phyloP scores from a whole-genome alignment of 2,113 vertebrate species.

The Archilochus colubris region DNA sequence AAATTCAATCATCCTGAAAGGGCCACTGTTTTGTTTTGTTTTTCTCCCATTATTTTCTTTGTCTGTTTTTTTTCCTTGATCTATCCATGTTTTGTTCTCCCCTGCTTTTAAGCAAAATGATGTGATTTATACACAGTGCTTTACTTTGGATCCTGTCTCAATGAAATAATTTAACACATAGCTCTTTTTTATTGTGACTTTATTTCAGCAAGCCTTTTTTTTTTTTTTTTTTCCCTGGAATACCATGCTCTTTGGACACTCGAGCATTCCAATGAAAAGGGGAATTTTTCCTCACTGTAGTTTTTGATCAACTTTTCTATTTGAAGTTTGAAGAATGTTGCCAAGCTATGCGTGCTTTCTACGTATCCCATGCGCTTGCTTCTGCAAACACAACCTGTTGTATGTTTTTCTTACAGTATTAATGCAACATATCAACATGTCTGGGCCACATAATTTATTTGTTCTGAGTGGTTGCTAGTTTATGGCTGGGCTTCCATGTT shows the following conservation, averaged over 20 bases:
- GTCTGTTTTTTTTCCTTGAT: background rate
- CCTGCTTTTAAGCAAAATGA: constrained; percentile 13
- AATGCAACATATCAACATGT: background rate
- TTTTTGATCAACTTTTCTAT: background rate
- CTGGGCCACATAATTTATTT: background rate
- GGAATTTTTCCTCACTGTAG: background rate
- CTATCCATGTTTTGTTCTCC: background rate
- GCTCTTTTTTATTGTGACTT: constrained; percentile 35
- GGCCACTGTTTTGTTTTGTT: background rate
- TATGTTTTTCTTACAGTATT: background rate
- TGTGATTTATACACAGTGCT: constrained; percentile 16
- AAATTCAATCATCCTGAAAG: constrained; percentile 34
- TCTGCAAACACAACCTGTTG: background rate
- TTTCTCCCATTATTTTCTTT: background rate
- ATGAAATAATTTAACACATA: constrained; percentile 28
- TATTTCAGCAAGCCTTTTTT: background rate
- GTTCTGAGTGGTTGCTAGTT: background rate
- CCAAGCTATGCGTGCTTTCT: background rate
- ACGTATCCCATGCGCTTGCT: background rate
- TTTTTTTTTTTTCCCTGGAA: background rate
- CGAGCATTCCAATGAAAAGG: background rate
- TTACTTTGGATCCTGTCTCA: background rate
- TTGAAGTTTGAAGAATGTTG: background rate
- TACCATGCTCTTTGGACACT: background rate
- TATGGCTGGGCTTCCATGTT: background rate